Evolutionary conservation across 2,888 invertebrate species (phyloP).

Genomic region (Drosophila gaucha): DNA sequence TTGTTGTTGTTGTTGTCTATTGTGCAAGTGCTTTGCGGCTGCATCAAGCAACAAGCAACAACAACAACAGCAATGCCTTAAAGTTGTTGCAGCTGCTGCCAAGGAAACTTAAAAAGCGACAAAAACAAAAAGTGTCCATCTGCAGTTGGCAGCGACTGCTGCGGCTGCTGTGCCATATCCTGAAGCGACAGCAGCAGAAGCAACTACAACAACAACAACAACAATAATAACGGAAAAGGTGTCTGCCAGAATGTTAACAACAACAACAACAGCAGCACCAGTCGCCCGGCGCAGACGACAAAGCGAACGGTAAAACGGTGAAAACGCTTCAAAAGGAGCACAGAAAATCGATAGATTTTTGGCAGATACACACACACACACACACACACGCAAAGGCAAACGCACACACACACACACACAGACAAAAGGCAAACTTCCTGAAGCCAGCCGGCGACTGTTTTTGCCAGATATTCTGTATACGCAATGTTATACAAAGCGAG

Average conservation of each 20-base stretch:
- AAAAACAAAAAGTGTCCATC: constrained; percentile 43
- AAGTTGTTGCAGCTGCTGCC: constrained; percentile 18
- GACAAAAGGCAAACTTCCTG: constrained; percentile 45
- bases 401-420: constrained; percentile 6
- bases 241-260: constrained; percentile 25
- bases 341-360: constrained; percentile 73
- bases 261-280: constrained; percentile 20
- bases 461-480: constrained; percentile 53
- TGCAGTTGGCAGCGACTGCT: constrained; percentile 45
- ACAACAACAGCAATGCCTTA: constrained; percentile 1
- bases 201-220: constrained; percentile 35
- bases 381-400: constrained; percentile 8
- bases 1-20: constrained; percentile 11
- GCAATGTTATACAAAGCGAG: constrained; percentile 35
- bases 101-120: constrained; percentile 20
- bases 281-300: constrained; percentile 34
- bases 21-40: constrained; percentile 33
- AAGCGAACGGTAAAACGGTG: constrained; percentile 30
- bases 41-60: constrained; percentile 3
- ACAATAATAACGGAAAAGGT: constrained; percentile 22
- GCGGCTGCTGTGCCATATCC: constrained; percentile 50
- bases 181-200: constrained; percentile 48
- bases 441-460: constrained; percentile 49
- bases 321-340: constrained; percentile 59
- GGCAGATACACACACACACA: constrained; percentile 63